Base-by-base conservation (phyloP, 2,797 vertebrate genomes). In the Thunnus albacares region DNA sequence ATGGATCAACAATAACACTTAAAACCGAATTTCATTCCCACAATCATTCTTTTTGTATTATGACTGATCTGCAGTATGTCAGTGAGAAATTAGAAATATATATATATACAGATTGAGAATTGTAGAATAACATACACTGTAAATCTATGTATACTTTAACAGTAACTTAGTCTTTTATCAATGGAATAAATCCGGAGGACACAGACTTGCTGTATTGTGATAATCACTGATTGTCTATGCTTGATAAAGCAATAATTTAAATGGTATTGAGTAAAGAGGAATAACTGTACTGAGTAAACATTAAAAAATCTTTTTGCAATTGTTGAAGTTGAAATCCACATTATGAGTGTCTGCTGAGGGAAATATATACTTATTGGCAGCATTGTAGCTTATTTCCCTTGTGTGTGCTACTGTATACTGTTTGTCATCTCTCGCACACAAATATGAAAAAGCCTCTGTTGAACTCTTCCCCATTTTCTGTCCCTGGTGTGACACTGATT, bases 211-310 rank as follows among this genome's bases (percentile, higher is more conserved):
- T 51, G 47, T 51, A 51, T 77, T 62, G 47, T 17, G 67, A 77
- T 77, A 69, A 67, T 84, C 64, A 56, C 78, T 81, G 74, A 72
- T 68, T 78, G 53, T 87, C 57, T 76, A 53, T 74, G 86, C 81
- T 90, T 90, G 67, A 83, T 86, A 17, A 86, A 93, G 93, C 89
- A 94, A 91, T 92, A 87, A 87, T 77, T 51, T 63, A 20, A 75
- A 79, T 70, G 72, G 5, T 73, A 43, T 67, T 49, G 60, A 9
- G 11, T 52, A 66, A 63, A 79, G 64, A 72, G 18, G 20, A 58
- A 28, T 1, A 38, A 71, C 28, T 53, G 47, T 63, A 26, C 49
- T 58, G 43, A 38, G 49, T 63, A 33, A 74, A 77, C 68, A 49
- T 58, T 60, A 30, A 38, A 10, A 43, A 59, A 66, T 60, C 7